Evolutionary conservation across 2,888 invertebrate genomes (phyloP), one percentile per base, ranked within the genome.

Genomic region (Cheilosia grossa): DNA sequence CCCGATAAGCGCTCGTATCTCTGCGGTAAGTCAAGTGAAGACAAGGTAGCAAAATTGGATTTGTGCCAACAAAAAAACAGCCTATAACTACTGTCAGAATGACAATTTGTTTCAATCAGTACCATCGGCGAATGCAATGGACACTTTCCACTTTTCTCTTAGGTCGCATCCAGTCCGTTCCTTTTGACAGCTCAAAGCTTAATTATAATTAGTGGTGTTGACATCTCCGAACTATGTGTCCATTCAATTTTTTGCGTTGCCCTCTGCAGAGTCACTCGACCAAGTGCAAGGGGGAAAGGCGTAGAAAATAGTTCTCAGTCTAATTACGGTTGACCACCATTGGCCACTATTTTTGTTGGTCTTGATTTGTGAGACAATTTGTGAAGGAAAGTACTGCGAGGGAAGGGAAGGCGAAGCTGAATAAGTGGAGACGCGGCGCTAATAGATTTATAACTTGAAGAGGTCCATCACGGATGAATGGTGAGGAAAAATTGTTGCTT

Each of bases 401-500:
- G 53, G n/a, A n/a, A n/a, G 61, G 24, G 61, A 63, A 30, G 42
- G 15, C 7, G 54, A 47, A 58, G 37, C 58, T 44, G 30, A 56
- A 27, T 27, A 27, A 6, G 59, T 13, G 63, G 56, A 69, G 51
- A 51, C 19, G n/a, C 19, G 13, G 17, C 40, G 77, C 44, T 64
- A 78, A 64, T 58, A 79, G 64, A 56, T 63, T 54, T 53, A 74
- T 53, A 47, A 47, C 61, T 73, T 64, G 13, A 51, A 58, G 66
- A 59, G 69, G 72, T 74, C 72, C 81, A 83, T 56, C 74, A 81
- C 51, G 85, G 81, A 72, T 85, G 85, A 85, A 85, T 75, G 81
- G 67, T 72, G 72, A 61, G 77, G 56, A 72, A 75, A 77, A 56
- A 67, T 75, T 72, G 81, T 74, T 75, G 75, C 72, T 85, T 81